phyloP scores from a whole-genome alignment of 2,888 invertebrate species.

The Agonopterix heracliana region DNA sequence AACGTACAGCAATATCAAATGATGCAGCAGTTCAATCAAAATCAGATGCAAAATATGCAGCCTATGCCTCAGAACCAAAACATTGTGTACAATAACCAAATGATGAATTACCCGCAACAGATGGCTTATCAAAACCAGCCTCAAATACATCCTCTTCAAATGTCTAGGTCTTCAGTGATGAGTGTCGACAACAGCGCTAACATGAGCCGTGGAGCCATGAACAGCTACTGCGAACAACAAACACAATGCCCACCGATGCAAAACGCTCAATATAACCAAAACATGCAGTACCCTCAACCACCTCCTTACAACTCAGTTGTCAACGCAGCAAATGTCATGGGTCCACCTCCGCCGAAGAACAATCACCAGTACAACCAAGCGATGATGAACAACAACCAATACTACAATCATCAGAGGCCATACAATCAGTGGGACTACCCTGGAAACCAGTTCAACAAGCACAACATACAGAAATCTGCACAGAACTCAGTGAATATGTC shows the following conservation, averaged over 20 bases:
- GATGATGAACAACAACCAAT: conserved; percentile 69
- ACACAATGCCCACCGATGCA: conserved; percentile 42
- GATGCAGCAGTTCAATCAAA: conserved; percentile 58
- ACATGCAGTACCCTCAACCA: conserved; percentile 58
- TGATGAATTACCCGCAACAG: conserved; percentile 48
- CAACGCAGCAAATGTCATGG: conserved; percentile 63
- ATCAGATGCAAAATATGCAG: conserved; percentile 37
- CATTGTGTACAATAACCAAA: conserved; percentile 46
- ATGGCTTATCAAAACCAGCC: conserved; percentile 49
- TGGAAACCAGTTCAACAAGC: conserved; percentile 62
- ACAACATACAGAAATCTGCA: conserved; percentile 56
- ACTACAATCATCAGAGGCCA: conserved; percentile 62
- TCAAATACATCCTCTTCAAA: conserved; percentile 59
- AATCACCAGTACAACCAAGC: conserved; percentile 68
- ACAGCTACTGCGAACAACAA: conserved; percentile 56
- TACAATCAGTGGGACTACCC: conserved; percentile 68
- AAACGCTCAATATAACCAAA: conserved; percentile 51
- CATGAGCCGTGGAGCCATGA: conserved; percentile 56
- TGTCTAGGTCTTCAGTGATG: conserved; percentile 67
- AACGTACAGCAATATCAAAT: conserved; percentile 60
- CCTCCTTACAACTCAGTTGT: conserved; percentile 61
- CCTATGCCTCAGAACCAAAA: conserved; percentile 47
- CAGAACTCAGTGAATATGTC: conserved; percentile 68
- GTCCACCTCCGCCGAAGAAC: conserved; percentile 67
- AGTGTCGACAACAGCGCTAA: conserved; percentile 66